Evolutionary conservation across 2,888 invertebrate genomes (phyloP), one percentile per base, ranked within the genome.

Genomic region (Brachyptera risi): DNA sequence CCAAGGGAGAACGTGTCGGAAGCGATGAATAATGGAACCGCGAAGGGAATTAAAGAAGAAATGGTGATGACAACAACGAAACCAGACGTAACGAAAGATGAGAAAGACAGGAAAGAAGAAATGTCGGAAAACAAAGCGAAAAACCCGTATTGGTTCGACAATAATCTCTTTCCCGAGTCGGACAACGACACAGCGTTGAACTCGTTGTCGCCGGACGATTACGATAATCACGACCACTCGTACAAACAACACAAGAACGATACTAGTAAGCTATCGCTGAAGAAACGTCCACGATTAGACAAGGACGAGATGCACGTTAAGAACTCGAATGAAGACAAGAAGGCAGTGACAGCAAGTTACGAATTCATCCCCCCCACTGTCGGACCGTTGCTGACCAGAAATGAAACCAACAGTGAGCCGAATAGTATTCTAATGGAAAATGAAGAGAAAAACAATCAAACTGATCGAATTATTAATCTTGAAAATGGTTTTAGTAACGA

Each of bases 261-360:
- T 5, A 31, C 31, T 5, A 31, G 7, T 5, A 38, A 38, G 40
- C 40, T 5, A 3, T 5, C 4, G 5, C 21, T 54, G 9, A 72
- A 71, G 35, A 76, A 75, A 65, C 73, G 75, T 1, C 79, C 79
- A 4, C 73, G 78, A 59, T 69, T 80, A 54, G 79, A 80, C 67
- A 75, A 79, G 64, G 79, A 81, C 67, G 77, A 80, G 68, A 74
- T 76, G 66, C 74, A 79, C 64, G 72, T 71, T 37, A 78, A 77
- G 5, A 81, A 81, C 72, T 80, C 80, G 1, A 15, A 51, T 19
- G 58, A 61, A 15, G 47, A 56, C 13, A 38, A 2, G 40, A 37
- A 56, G 31, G 38, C 17, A 13, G 2, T 26, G 1, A 26, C 26
- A 1, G 31, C 17, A 24, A 5, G 51, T n/a, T n/a, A n/a, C n/a